phyloP scores from a whole-genome alignment of 2,113 vertebrate genomes.

The Chionis minor region DNA sequence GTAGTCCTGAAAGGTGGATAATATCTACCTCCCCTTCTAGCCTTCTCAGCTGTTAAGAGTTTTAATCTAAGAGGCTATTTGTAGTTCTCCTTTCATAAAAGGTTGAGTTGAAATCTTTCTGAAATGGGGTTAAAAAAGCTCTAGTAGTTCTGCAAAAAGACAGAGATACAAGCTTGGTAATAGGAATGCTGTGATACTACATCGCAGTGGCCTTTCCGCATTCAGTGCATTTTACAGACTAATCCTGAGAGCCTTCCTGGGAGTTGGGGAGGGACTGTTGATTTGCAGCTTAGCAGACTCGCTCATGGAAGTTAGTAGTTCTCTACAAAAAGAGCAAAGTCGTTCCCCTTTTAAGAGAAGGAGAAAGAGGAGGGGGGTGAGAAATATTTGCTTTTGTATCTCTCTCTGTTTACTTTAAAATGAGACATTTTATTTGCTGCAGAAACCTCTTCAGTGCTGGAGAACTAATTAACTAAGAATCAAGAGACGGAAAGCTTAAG shows the following conservation, averaged over 20 bases:
- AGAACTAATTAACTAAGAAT: conserved; percentile 21
- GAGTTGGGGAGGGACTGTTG: background rate
- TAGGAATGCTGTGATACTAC: background rate
- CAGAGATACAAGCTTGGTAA: background rate
- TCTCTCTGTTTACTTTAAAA: conserved; percentile 21
- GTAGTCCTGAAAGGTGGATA: conserved; percentile 51
- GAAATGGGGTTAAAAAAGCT: conserved; percentile 58
- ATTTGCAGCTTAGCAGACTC: background rate
- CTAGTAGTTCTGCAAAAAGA: conserved; percentile 17
- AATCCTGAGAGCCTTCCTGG: background rate
- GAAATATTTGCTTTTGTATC: background rate
- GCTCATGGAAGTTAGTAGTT: background rate
- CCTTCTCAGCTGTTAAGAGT: conserved; percentile 37
- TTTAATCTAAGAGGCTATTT: conserved; percentile 63
- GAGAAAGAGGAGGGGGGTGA: background rate
- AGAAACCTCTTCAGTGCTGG: conserved; percentile 10
- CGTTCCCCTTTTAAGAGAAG: background rate
- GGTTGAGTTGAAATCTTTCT: conserved; percentile 63
- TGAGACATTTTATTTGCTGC: conserved; percentile 1
- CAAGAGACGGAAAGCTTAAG: conserved; percentile 23
- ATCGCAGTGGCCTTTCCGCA: background rate
- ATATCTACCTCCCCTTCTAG: conserved; percentile 41
- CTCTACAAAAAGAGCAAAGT: background rate
- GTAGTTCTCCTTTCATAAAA: conserved; percentile 50
- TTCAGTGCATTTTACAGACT: background rate